Base-by-base conservation (phyloP, 1,140 invertebrate species). In the Magallana angulata region DNA sequence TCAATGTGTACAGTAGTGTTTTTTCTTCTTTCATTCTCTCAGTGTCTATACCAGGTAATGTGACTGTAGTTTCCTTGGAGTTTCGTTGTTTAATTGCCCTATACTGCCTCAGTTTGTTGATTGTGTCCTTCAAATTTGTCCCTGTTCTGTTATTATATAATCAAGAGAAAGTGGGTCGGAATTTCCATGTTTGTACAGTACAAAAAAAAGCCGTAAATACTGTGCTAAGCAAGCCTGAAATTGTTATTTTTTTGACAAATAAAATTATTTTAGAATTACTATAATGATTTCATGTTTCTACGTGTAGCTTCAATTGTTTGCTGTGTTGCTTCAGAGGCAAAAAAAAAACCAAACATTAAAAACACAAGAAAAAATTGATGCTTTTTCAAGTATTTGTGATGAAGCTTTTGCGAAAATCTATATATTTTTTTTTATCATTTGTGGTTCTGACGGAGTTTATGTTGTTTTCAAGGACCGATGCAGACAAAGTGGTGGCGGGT, bases 381-480 rank as follows among this genome's bases (percentile, higher is more conserved):
- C 14, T 64, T 64, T 64, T 64, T 48, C 36, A 48, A 48, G 5
- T 0, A 48, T 5, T 48, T 48, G 36, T 48, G 36, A 48, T 48
- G 36, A 48, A 48, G 36, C 36, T 4, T 48, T 48, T 48, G 36
- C 36, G 5, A 48, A 2, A 48, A 48, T 48, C 36, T 2, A 48
- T 48, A 48, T n/a, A n/a, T n/a, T n/a, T n/a, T n/a, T n/a, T 48
- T 48, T 48, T 48, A 48, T 48, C 36, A 1, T 48, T 48, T 48
- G 5, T 48, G 36, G 0, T 48, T 48, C 36, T 48, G 36, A 48
- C 5, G 36, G 5, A 48, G 36, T 3, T 48, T 4, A 4, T 64
- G 36, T 5, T 64, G 62, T 64, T 64, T 85, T 91, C 57, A 87
- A 94, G 93, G 83, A 56, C 88, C 36, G 92, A 93, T 81, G 86